Percentiles rank a stretch among this genome's conserved stretches.
These are phyloP conservation scores for Loriculus beryllinus DNA, from an alignment of 2,797 vertebrate genomes.

Conservation along the genomic window DNA sequence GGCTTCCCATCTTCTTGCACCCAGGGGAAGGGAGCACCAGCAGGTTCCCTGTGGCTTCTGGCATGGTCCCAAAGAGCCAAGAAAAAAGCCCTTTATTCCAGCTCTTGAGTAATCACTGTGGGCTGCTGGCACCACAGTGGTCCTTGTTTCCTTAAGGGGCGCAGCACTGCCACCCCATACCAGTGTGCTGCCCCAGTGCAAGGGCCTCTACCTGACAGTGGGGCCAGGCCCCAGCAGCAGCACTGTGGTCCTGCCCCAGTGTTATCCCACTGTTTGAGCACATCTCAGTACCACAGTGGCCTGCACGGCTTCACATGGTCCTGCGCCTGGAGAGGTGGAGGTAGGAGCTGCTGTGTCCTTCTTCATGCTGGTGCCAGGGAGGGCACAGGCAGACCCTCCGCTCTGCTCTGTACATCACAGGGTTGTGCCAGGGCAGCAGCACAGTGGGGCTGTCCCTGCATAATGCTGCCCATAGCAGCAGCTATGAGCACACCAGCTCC, in stretches of 20 bases:
- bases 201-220: neutral
- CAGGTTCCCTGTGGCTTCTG: neutral
- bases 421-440: neutral
- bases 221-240: neutral
- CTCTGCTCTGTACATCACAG: neutral
- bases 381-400: neutral
- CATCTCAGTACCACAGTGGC: neutral
- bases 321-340: fast-evolving
- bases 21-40: neutral
- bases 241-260: neutral
- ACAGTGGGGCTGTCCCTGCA: neutral
- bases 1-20: neutral
- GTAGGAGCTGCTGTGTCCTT: neutral
- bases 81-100: neutral
- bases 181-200: neutral
- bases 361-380: neutral
- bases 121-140: neutral
- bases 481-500: neutral
- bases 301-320: fast-evolving
- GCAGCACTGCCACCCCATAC: neutral
- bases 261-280: fast-evolving
- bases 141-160: neutral
- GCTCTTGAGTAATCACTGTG: fast-evolving
- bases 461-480: fast-evolving
- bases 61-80: fast-evolving